phyloP scores from a whole-genome alignment of 1,140 invertebrate species.

The Gryon sp. region DNA sequence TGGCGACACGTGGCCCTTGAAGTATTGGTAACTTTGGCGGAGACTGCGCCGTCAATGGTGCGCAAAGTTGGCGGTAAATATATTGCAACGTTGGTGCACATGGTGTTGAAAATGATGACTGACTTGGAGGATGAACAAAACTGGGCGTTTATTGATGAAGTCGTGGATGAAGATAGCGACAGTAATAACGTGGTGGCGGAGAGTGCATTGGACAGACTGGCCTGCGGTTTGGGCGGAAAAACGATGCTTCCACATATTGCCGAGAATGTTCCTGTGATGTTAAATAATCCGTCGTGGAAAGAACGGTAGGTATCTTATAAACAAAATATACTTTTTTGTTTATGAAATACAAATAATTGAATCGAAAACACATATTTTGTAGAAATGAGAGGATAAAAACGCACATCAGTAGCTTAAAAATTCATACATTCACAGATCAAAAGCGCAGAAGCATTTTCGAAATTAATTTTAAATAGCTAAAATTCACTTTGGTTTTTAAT shows the following conservation, averaged over 20 bases:
- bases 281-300: constrained; percentile 90
- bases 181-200: constrained; percentile 97
- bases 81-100: constrained; percentile 87
- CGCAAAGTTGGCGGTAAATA: constrained; percentile 92
- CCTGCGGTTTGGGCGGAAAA: constrained; percentile 97
- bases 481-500: no score
- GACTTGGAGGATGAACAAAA: constrained; percentile 96
- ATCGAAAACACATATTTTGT: no score
- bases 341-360: no score
- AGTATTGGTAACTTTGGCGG: constrained; percentile 95
- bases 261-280: constrained; percentile 91
- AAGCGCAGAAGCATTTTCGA: no score
- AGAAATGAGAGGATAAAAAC: no score
- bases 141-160: constrained; percentile 85
- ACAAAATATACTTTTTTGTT: constrained; percentile 1
- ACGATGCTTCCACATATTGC: constrained; percentile 94
- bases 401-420: no score
- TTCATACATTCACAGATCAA: no score
- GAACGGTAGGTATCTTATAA: constrained; percentile 77
- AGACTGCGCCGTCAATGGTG: constrained; percentile 97
- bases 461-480: no score
- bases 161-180: constrained; percentile 87
- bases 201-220: constrained; percentile 96
- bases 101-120: constrained; percentile 97
- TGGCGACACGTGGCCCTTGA: constrained; percentile 96